These are phyloP conservation scores for Anseranas semipalmata DNA, from an alignment of 2,113 vertebrate genomes.

Conservation along the genomic window DNA sequence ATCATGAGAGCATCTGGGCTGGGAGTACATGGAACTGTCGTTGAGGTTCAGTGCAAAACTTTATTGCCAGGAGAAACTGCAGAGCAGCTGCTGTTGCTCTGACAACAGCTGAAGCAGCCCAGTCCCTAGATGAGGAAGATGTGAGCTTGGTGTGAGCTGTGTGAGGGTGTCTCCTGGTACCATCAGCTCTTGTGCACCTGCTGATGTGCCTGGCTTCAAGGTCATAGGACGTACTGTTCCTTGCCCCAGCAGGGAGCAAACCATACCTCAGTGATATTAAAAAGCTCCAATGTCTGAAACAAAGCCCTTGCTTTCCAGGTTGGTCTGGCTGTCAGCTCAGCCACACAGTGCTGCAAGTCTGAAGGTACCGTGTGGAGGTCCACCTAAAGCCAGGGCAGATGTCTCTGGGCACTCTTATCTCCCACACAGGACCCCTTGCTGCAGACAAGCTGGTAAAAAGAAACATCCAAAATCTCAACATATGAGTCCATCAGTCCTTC, in stretches of 20 bases:
- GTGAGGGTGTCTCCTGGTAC: background rate
- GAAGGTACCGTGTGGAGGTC: background rate
- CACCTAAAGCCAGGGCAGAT: background rate
- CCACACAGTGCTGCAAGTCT: background rate
- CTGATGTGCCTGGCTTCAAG: background rate
- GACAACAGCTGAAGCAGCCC: background rate
- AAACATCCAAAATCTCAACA: background rate
- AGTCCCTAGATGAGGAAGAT: background rate
- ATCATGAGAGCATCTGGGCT: background rate
- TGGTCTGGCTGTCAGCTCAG: background rate
- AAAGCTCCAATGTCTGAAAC: background rate
- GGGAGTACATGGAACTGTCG: background rate
- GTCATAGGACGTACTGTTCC: background rate
- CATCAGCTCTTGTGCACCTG: background rate
- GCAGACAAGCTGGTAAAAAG: background rate
- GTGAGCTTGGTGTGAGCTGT: background rate
- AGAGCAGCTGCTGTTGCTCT: conserved; percentile 38
- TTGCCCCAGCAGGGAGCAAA: background rate
- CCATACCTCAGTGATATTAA: no score
- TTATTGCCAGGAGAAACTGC: background rate
- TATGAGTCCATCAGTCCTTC: background rate
- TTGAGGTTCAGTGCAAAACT: conserved; percentile 3
- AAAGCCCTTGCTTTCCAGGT: background rate
- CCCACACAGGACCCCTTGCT: background rate
- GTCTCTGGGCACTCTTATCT: background rate